Evolutionary conservation across 2,797 vertebrate species (phyloP).

Genomic region (Triplophysa yarkandensis): DNA sequence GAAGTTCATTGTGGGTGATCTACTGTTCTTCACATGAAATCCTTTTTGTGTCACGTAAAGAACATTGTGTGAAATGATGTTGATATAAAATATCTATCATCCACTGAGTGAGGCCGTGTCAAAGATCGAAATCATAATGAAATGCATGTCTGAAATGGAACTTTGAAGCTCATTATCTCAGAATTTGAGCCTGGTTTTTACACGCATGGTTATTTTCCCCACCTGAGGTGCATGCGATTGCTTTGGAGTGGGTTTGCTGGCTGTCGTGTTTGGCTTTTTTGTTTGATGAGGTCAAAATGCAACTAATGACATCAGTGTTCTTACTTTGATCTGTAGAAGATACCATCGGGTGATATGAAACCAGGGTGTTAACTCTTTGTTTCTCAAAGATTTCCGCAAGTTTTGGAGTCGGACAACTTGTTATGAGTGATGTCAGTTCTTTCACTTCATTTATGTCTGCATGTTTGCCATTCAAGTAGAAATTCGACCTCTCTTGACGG

Average conservation of each 20-base stretch:
- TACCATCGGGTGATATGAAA: conserved; percentile 56
- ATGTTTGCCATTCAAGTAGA: too few species aligned
- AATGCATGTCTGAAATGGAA: too few species aligned
- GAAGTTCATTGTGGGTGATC: too few species aligned
- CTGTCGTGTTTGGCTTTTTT: conserved; percentile 75
- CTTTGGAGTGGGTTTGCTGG: conserved; percentile 72
- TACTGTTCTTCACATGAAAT: too few species aligned
- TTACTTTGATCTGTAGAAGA: conserved; percentile 69
- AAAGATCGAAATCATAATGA: too few species aligned
- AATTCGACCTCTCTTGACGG: too few species aligned
- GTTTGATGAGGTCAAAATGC: conserved; percentile 81
- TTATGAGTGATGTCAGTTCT: not conserved
- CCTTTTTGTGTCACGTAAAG: too few species aligned
- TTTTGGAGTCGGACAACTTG: not conserved
- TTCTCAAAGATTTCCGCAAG: not conserved
- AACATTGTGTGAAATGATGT: too few species aligned
- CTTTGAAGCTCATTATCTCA: too few species aligned
- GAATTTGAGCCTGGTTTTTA: too few species aligned
- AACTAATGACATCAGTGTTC: conserved; percentile 77
- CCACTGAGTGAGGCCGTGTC: too few species aligned
- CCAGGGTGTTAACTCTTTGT: not conserved
- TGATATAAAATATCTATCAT: too few species aligned
- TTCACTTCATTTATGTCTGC: not conserved
- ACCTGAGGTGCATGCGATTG: conserved; percentile 71
- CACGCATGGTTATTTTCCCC: conserved; percentile 71